A percentile compares a stretch with the other conserved stretches of the same genome.
Conservation (phyloP, 2,797 vertebrate genomes). For the Chaenodraco wilsoni region DNA sequence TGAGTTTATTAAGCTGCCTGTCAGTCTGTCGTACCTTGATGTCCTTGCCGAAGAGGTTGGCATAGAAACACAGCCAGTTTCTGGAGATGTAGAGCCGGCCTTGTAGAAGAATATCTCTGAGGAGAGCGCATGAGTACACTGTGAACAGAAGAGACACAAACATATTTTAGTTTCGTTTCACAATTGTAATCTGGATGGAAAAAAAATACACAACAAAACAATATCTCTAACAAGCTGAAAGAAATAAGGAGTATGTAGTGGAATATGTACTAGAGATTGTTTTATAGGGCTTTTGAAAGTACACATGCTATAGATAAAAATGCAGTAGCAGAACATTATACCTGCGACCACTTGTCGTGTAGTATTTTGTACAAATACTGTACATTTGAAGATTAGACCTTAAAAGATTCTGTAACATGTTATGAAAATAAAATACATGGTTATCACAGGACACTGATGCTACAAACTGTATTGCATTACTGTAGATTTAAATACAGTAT, state of each 20-base stretch:
- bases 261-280: background rate
- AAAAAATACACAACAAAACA: background rate
- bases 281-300: background rate
- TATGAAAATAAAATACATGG: too few relatives aligned
- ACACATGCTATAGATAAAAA: background rate
- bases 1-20: conserved; percentile 33
- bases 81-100: conserved; percentile 96
- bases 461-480: too few relatives aligned
- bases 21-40: conserved; percentile 86
- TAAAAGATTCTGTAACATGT: too few relatives aligned
- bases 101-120: conserved; percentile 95
- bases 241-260: background rate
- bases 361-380: background rate
- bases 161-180: background rate
- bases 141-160: conserved; percentile 47
- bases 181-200: conserved; percentile 3
- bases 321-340: background rate
- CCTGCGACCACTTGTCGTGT: background rate
- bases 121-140: conserved; percentile 97
- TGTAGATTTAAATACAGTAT: too few relatives aligned
- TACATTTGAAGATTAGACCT: background rate
- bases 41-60: conserved; percentile 96
- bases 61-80: conserved; percentile 98
- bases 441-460: too few relatives aligned
- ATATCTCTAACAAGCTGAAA: background rate